phyloP scores from a whole-genome alignment of 2,797 vertebrate genomes.

The Cheirogaleus major region DNA sequence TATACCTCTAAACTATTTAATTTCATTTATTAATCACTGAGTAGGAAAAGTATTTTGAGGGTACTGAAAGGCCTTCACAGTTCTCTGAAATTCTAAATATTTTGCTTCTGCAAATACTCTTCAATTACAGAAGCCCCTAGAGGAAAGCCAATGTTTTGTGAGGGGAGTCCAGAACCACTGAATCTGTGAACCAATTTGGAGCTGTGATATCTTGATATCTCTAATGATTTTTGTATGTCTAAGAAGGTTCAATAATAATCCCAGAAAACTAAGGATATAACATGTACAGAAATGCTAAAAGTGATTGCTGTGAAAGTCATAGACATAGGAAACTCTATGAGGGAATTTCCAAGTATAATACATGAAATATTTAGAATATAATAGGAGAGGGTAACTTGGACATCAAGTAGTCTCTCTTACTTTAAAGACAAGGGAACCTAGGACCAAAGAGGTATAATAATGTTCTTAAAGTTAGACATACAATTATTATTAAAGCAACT shows the following conservation, averaged over 20 bases:
- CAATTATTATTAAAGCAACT: background rate
- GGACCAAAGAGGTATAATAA: background rate
- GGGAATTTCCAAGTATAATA: background rate
- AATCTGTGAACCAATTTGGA: background rate
- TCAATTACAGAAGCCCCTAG: background rate
- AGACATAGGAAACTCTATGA: background rate
- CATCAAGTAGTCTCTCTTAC: background rate
- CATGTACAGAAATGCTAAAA: background rate
- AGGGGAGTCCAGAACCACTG: background rate
- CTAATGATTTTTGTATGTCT: background rate
- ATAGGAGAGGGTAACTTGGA: background rate
- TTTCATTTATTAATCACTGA: background rate
- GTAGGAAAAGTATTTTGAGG: background rate
- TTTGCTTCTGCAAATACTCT: background rate
- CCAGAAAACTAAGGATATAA: background rate
- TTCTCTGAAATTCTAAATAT: conserved; percentile 16
- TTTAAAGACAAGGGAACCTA: background rate
- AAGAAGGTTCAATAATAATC: background rate
- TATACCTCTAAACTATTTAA: background rate
- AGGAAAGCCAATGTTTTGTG: background rate
- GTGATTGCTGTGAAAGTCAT: background rate
- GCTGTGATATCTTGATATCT: background rate
- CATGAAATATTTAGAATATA: background rate
- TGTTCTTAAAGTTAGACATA: conserved; percentile 15
- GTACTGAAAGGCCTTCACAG: background rate